A percentile compares a stretch with the other conserved stretches of the same genome.
Evolutionary conservation across 2,797 vertebrate species (phyloP).

Genomic region (Amblyraja radiata): DNA sequence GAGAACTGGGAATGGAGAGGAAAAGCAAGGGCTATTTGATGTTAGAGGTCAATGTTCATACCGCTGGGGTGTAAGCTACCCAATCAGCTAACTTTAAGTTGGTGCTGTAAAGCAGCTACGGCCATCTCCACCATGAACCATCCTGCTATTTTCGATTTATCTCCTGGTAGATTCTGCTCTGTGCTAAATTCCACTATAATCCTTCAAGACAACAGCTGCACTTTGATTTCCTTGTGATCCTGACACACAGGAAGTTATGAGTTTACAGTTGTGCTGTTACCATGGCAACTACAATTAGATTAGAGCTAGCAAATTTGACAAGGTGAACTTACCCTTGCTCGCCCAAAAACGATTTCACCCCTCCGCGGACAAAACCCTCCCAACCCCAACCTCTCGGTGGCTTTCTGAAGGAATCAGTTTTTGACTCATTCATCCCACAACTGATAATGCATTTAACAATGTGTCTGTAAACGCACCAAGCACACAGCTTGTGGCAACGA

Average conservation of each 20-base stretch:
- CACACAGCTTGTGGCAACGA: not conserved
- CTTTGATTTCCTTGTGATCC: not conserved
- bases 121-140: not conserved
- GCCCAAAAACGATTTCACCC: not conserved
- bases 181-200: conserved; percentile 11
- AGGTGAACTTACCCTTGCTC: not conserved
- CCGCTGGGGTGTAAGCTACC: too few relatives aligned
- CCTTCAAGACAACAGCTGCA: conserved; percentile 17
- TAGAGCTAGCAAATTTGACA: not conserved
- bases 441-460: not conserved
- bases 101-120: not conserved
- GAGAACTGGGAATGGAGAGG: too few relatives aligned
- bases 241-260: not conserved
- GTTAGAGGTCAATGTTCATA: too few relatives aligned
- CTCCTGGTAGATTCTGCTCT: not conserved
- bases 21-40: too few relatives aligned
- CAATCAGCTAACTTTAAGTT: too few relatives aligned
- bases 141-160: not conserved
- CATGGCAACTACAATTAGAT: not conserved
- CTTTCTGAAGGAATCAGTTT: not conserved
- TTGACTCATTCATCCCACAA: not conserved
- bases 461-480: not conserved
- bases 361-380: too few relatives aligned
- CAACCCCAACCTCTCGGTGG: not conserved
- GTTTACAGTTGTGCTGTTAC: not conserved